Percentiles rank a stretch among this genome's conserved stretches.
Evolutionary conservation across 2,888 invertebrate genomes (phyloP).

Genomic region (Caradrina clavipalpis): DNA sequence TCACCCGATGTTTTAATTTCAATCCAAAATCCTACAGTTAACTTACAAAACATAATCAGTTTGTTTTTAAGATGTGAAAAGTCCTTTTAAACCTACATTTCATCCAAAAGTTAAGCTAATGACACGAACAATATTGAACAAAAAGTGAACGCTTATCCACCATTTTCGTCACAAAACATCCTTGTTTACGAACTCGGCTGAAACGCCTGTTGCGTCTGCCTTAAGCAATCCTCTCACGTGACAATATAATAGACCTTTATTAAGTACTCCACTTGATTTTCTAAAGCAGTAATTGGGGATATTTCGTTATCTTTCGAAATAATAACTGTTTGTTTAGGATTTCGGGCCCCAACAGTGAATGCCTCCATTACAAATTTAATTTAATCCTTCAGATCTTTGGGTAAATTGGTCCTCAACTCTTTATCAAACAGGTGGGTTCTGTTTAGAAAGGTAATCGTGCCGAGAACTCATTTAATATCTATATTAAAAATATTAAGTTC

Average conservation of each 20-base stretch:
- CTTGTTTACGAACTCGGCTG: conserved; percentile 9
- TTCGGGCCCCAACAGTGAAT: conserved; percentile 18
- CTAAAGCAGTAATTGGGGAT: conserved; percentile 32
- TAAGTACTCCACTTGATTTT: conserved; percentile 34
- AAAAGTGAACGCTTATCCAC: background rate
- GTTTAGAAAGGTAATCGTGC: conserved; percentile 29
- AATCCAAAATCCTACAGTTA: background rate
- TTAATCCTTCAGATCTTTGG: conserved; percentile 44
- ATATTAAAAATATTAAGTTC: conserved; percentile 22
- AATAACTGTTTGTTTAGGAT: conserved; percentile 58
- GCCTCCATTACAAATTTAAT: conserved; percentile 44
- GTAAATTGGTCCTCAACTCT: conserved; percentile 40
- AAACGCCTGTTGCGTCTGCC: conserved; percentile 48
- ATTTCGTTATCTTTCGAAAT: conserved; percentile 35
- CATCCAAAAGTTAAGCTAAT: conserved; percentile 21
- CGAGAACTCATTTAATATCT: conserved; percentile 33
- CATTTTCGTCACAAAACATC: conserved; percentile 19
- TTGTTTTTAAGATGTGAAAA: background rate
- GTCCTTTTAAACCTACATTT: too few relatives aligned
- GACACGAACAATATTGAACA: conserved; percentile 2
- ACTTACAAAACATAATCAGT: background rate
- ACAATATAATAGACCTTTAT: conserved; percentile 28
- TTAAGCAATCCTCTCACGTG: conserved; percentile 22
- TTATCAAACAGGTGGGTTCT: conserved; percentile 34
- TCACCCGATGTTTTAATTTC: background rate